A percentile compares a stretch with the other conserved stretches of the same genome.
These are phyloP conservation scores for Hylia prasina DNA, from an alignment of 2,113 vertebrate species.

Conservation along the genomic window DNA sequence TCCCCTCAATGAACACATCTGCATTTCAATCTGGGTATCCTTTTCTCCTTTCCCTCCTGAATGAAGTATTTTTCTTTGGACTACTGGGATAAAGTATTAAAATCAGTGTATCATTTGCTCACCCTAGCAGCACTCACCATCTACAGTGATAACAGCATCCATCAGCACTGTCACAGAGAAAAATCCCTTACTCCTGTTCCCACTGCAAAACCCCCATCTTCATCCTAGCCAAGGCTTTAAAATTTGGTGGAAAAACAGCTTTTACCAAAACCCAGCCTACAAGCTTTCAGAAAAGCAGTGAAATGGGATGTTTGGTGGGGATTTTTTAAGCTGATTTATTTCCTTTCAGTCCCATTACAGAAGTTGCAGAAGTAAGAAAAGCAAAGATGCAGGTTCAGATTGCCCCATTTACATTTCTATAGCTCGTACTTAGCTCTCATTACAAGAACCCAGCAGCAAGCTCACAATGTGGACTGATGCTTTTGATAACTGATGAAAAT, in stretches of 20 bases:
- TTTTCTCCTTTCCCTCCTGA: background rate
- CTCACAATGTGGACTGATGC: slow-evolving; percentile 17
- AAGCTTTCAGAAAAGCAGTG: background rate
- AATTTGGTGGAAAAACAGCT: background rate
- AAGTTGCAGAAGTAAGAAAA: slow-evolving; percentile 18
- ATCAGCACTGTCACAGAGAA: background rate
- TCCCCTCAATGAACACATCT: background rate
- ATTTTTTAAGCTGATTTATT: background rate
- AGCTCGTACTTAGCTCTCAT: slow-evolving; percentile 5
- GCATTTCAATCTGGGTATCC: background rate
- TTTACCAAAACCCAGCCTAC: background rate
- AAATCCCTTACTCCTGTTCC: background rate
- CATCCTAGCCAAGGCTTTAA: background rate
- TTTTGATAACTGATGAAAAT: slow-evolving; percentile 43
- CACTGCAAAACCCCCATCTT: background rate
- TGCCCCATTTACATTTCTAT: slow-evolving; percentile 52
- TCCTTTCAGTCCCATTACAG: background rate
- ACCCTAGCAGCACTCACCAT: background rate
- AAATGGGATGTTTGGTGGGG: background rate
- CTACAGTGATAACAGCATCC: background rate
- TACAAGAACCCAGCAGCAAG: slow-evolving; percentile 18
- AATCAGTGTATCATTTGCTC: background rate
- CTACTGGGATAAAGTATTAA: background rate
- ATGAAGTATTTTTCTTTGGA: background rate
- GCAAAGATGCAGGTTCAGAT: slow-evolving; percentile 26